These are phyloP conservation scores for Taeniopygia guttata DNA, from an alignment of 2,797 vertebrate species.

Conservation along the genomic window DNA sequence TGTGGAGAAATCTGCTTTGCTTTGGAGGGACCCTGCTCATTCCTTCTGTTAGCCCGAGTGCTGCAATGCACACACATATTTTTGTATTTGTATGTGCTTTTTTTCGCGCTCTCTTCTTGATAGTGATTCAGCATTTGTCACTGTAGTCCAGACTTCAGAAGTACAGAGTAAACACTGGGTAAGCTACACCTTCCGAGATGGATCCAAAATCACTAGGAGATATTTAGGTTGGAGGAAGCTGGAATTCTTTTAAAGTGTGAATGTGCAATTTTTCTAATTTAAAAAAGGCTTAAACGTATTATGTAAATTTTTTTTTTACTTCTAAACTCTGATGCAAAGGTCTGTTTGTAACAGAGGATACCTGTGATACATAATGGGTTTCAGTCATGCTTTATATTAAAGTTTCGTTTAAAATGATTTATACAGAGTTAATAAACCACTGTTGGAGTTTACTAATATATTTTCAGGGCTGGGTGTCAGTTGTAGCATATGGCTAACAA, in stretches of 20 bases:
- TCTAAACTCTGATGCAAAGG: not conserved
- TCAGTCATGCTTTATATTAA: conserved; percentile 44
- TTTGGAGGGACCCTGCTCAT: not conserved
- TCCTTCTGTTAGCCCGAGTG: not conserved
- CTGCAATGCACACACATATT: not conserved
- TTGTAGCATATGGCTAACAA: not conserved
- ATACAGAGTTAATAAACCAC: not conserved
- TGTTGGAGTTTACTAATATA: not conserved
- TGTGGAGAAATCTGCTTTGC: not conserved
- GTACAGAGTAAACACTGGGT: not conserved
- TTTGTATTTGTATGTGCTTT: not conserved
- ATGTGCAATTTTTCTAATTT: not conserved
- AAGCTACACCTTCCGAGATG: not conserved
- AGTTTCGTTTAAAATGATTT: conserved; percentile 22
- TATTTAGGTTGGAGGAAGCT: not conserved
- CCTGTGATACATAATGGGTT: not conserved
- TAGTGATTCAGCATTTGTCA: not conserved
- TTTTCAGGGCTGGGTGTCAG: not conserved
- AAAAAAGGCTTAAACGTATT: not conserved
- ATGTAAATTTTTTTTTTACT: conserved; percentile 9
- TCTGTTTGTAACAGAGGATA: not conserved
- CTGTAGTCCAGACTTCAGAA: not conserved
- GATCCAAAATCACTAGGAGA: not conserved
- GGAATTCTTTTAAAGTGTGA: not conserved
- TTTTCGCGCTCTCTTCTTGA: not conserved